A percentile compares a stretch with the other conserved stretches of the same genome.
These are phyloP conservation scores for Alethe diademata DNA, from an alignment of 2,113 vertebrate species.

Conservation along the genomic window DNA sequence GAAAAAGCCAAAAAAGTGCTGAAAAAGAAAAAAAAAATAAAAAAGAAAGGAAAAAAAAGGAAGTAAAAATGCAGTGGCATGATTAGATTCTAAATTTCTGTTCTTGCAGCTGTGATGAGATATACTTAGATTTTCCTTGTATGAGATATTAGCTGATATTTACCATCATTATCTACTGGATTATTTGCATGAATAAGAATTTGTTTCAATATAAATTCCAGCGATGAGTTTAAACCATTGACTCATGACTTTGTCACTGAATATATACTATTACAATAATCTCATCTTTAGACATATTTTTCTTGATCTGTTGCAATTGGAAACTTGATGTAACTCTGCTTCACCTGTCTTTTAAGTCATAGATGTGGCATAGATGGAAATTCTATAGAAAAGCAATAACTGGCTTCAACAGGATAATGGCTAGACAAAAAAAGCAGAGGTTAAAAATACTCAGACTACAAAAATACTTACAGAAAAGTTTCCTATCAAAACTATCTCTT, in stretches of 20 bases:
- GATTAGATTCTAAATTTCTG: neutral
- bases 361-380: neutral
- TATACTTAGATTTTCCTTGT: neutral
- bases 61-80: neutral
- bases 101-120: neutral
- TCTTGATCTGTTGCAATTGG: neutral
- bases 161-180: neutral
- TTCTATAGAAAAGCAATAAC: neutral
- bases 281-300: neutral
- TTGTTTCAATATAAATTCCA: neutral
- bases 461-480: neutral
- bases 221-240: neutral
- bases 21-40: neutral
- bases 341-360: neutral
- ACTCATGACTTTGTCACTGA: neutral
- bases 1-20: neutral
- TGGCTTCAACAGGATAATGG: neutral
- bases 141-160: neutral
- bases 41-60: neutral
- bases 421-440: neutral
- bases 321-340: neutral
- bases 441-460: neutral
- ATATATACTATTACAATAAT: neutral
- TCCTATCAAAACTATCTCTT: neutral
- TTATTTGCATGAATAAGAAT: neutral